Percentiles rank a stretch among this genome's conserved stretches.
phyloP scores from a whole-genome alignment of 2,113 vertebrate genomes.

The Cryptotis parvus region DNA sequence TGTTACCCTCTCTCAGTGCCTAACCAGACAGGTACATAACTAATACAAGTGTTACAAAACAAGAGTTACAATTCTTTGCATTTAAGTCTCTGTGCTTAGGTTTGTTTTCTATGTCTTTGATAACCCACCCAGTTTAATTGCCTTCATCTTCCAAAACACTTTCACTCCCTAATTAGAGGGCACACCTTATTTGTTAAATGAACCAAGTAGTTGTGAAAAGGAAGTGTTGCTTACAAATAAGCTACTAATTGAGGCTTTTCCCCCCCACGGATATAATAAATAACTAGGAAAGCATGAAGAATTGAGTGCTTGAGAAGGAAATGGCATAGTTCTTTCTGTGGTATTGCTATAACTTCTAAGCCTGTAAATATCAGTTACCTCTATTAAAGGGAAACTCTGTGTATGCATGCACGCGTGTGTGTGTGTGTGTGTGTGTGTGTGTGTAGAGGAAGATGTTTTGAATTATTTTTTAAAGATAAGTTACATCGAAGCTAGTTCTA shows the following conservation, averaged over 20 bases:
- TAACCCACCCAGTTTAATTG: conserved; percentile 30
- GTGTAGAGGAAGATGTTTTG: too few species aligned
- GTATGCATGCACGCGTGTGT: not conserved
- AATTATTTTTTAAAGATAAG: not conserved
- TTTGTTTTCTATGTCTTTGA: conserved; percentile 42
- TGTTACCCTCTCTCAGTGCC: not conserved
- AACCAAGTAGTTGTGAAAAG: conserved; percentile 47
- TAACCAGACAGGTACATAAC: not conserved
- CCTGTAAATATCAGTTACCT: not conserved
- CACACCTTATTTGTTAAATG: conserved; percentile 24
- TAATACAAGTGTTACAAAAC: not conserved
- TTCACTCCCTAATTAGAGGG: conserved; percentile 52
- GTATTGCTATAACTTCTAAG: not conserved
- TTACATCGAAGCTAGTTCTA: not conserved
- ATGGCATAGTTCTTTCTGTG: not conserved
- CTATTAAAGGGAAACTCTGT: not conserved
- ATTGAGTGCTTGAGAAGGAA: not conserved
- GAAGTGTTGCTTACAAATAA: conserved; percentile 42
- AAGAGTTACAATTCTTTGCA: not conserved
- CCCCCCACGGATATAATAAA: not conserved
- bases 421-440: not conserved
- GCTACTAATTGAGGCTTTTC: not conserved
- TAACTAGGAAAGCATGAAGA: not conserved
- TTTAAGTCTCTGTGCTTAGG: not conserved
- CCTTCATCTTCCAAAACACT: conserved; percentile 33